A percentile compares a stretch with the other conserved stretches of the same genome.
These are phyloP conservation scores for Calyptommatus sinebrachiatus DNA, from an alignment of 2,113 vertebrate species.

Conservation along the genomic window DNA sequence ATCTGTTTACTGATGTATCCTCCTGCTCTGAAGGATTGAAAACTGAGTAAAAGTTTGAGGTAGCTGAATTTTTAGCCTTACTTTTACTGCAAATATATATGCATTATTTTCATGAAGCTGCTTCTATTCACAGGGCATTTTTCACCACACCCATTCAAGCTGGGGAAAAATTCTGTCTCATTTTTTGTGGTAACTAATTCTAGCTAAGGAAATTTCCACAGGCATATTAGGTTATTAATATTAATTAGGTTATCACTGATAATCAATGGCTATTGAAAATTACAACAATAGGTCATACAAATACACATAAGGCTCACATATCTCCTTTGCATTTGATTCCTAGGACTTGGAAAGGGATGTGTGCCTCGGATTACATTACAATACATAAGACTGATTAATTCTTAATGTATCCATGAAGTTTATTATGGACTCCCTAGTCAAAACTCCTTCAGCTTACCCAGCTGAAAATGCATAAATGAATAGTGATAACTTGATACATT, in stretches of 20 bases:
- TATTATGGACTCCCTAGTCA: conserved; percentile 14
- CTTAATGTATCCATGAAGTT: conserved; percentile 22
- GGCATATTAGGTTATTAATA: no score
- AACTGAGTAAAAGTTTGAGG: no score
- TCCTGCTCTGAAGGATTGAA: no score
- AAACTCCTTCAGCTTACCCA: conserved; percentile 20
- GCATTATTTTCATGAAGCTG: no score
- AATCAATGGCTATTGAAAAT: background rate
- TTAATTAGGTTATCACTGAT: background rate
- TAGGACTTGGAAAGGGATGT: background rate
- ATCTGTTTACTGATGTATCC: no score
- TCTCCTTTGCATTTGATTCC: background rate
- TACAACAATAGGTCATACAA: background rate
- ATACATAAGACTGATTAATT: conserved; percentile 27
- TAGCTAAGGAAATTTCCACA: no score
- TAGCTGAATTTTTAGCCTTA: no score
- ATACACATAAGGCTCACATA: background rate
- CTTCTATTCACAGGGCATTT: no score
- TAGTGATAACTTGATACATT: conserved; percentile 19
- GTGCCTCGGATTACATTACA: background rate
- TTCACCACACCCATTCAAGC: no score
- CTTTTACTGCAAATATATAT: no score
- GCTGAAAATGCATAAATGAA: conserved; percentile 12
- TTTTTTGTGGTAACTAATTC: background rate
- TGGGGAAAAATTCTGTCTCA: background rate